These are phyloP conservation scores for Caenorhabditis doughertyi DNA, from an alignment of 2,888 invertebrate species.

Conservation along the genomic window DNA sequence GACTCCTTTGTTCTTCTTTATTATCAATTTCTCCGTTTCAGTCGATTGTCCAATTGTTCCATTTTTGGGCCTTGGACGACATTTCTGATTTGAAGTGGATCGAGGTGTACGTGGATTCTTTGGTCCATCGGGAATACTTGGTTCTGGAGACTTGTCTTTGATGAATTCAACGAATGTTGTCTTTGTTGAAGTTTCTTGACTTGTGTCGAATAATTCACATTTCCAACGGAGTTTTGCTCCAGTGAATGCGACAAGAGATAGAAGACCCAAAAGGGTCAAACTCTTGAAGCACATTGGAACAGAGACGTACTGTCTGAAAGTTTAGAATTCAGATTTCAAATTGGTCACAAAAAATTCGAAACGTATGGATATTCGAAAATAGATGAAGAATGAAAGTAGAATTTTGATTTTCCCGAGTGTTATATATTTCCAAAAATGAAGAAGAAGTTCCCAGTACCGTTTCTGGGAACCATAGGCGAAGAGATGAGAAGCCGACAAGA, in stretches of 20 bases:
- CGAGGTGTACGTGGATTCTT: conserved; percentile 23
- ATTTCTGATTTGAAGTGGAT: conserved; percentile 27
- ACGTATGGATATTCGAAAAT: too few species aligned
- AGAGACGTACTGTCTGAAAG: conserved; percentile 7
- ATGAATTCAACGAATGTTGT: conserved; percentile 37
- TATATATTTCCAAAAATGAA: neutral
- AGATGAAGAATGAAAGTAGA: too few species aligned
- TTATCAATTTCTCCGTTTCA: conserved; percentile 26
- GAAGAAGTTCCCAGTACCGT: conserved; percentile 15
- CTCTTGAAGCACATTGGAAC: conserved; percentile 31
- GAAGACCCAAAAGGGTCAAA: conserved; percentile 38
- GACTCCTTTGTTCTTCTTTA: conserved; percentile 12
- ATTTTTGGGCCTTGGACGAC: conserved; percentile 48
- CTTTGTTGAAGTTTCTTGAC: conserved; percentile 20
- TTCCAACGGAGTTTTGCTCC: conserved; percentile 57
- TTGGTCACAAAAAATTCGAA: neutral
- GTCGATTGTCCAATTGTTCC: conserved; percentile 25
- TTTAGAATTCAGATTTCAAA: neutral
- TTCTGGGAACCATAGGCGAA: conserved; percentile 34
- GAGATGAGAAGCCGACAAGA: conserved; percentile 43
- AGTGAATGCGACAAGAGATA: conserved; percentile 39
- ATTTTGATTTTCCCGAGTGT: neutral
- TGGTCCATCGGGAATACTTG: neutral
- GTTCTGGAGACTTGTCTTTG: conserved; percentile 10
- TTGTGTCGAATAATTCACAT: conserved; percentile 51